A percentile compares a stretch with the other conserved stretches of the same genome.
Evolutionary conservation across 2,888 invertebrate genomes (phyloP).

Genomic region (Lycia hirtaria): DNA sequence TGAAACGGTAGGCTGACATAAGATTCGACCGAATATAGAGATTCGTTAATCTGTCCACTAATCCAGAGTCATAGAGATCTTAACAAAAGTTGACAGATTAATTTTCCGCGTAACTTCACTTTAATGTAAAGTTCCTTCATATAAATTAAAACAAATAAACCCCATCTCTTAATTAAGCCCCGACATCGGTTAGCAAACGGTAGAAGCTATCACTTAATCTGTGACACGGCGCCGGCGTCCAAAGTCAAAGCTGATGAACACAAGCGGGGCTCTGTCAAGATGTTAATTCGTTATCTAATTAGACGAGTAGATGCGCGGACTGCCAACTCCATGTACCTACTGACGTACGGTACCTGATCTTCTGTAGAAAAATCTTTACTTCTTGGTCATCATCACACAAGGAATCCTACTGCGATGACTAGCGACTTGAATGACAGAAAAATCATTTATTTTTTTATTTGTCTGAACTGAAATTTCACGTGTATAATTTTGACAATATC

Average conservation of each 20-base stretch:
- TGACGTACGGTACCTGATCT: slow-evolving; percentile 6
- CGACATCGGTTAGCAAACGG: slow-evolving; percentile 56
- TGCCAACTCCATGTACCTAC: slow-evolving; percentile 15
- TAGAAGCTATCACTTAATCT: slow-evolving; percentile 56
- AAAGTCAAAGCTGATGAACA: slow-evolving; percentile 58
- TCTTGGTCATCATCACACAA: too few species aligned
- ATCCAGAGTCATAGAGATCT: neutral
- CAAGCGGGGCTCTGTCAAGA: slow-evolving; percentile 67
- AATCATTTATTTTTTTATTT: too few species aligned
- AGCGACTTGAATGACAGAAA: too few species aligned
- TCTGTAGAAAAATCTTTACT: neutral
- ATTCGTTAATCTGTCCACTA: too few species aligned
- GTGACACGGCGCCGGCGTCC: slow-evolving; percentile 22
- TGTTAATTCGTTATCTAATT: slow-evolving; percentile 82
- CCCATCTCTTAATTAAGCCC: slow-evolving; percentile 23
- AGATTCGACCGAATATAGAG: too few species aligned
- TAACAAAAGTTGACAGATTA: slow-evolving; percentile 18
- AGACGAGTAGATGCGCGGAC: slow-evolving; percentile 53
- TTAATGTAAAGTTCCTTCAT: slow-evolving; percentile 9
- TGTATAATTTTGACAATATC: too few species aligned
- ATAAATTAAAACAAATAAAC: slow-evolving; percentile 18
- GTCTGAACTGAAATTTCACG: too few species aligned
- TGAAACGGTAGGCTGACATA: too few species aligned
- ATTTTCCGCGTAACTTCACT: slow-evolving; percentile 15
- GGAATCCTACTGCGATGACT: too few species aligned